A percentile compares a stretch with the other conserved stretches of the same genome.
These are phyloP conservation scores for Physella acuta DNA, from an alignment of 1,140 invertebrate genomes.

Conservation along the genomic window DNA sequence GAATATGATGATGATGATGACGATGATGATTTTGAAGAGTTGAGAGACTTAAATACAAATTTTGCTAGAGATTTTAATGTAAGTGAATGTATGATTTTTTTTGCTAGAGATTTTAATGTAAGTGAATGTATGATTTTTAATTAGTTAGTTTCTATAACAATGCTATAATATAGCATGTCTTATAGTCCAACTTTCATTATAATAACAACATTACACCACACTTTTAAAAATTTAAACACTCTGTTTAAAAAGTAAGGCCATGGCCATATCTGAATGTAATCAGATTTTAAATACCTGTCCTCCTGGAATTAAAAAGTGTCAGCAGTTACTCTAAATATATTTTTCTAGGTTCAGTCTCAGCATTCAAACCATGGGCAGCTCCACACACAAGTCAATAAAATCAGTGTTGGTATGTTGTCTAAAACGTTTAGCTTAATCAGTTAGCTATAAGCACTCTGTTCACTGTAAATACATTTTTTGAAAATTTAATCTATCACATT, in stretches of 20 bases:
- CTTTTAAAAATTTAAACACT: too few relatives aligned
- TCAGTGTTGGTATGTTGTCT: slow-evolving; percentile 71
- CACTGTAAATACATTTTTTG: too few relatives aligned
- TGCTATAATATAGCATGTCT: too few relatives aligned
- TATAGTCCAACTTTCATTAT: too few relatives aligned
- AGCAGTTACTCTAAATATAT: background rate
- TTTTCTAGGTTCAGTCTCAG: background rate
- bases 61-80: slow-evolving; percentile 12
- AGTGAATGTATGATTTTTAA: background rate
- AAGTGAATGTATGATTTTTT: background rate
- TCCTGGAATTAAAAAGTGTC: too few relatives aligned
- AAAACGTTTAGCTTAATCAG: too few relatives aligned
- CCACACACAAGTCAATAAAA: slow-evolving; percentile 77
- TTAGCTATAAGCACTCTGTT: too few relatives aligned
- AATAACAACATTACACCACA: too few relatives aligned
- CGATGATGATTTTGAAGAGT: slow-evolving; percentile 9
- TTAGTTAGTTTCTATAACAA: background rate
- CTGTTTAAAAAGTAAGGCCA: too few relatives aligned
- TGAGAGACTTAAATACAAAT: background rate
- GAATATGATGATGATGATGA: slow-evolving; percentile 4
- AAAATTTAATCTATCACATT: too few relatives aligned
- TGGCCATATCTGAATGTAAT: too few relatives aligned
- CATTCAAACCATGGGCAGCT: slow-evolving; percentile 6
- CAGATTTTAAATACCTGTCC: too few relatives aligned
- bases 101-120: slow-evolving; percentile 14